A percentile compares a stretch with the other conserved stretches of the same genome.
Evolutionary conservation across 2,113 vertebrate genomes (phyloP).

Genomic region (Trachemys scripta): DNA sequence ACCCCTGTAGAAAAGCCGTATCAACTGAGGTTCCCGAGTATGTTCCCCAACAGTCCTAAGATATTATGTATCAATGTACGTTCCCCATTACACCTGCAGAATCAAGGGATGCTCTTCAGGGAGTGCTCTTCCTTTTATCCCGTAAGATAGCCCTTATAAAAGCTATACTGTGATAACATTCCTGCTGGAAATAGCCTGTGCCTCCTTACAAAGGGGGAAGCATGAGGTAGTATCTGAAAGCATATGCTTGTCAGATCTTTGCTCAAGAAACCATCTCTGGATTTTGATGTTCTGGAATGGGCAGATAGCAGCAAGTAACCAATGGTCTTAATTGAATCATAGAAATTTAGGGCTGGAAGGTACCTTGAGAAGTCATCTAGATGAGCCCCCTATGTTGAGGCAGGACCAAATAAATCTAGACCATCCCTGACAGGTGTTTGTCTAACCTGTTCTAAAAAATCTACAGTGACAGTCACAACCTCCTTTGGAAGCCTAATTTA

Average conservation of each 20-base stretch:
- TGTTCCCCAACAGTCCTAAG: background rate
- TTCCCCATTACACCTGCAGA: background rate
- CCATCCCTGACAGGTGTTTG: background rate
- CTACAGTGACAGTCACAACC: background rate
- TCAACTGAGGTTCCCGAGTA: background rate
- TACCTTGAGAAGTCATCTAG: background rate
- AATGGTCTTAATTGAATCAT: background rate
- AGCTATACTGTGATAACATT: background rate
- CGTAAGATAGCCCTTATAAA: background rate
- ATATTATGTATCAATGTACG: background rate
- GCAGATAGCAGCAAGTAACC: background rate
- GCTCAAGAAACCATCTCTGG: background rate
- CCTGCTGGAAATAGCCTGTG: background rate
- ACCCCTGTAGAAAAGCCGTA: background rate
- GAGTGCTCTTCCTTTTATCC: background rate
- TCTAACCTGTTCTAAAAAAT: background rate
- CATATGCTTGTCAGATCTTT: background rate
- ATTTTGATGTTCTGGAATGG: background rate
- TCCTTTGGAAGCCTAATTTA: background rate
- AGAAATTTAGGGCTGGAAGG: too few relatives aligned
- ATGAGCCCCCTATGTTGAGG: background rate
- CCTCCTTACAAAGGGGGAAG: background rate
- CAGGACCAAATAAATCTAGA: background rate
- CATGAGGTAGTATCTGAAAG: background rate
- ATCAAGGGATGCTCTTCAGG: background rate